phyloP scores from a whole-genome alignment of 2,888 invertebrate species.

The Tetrapedia diversipes region DNA sequence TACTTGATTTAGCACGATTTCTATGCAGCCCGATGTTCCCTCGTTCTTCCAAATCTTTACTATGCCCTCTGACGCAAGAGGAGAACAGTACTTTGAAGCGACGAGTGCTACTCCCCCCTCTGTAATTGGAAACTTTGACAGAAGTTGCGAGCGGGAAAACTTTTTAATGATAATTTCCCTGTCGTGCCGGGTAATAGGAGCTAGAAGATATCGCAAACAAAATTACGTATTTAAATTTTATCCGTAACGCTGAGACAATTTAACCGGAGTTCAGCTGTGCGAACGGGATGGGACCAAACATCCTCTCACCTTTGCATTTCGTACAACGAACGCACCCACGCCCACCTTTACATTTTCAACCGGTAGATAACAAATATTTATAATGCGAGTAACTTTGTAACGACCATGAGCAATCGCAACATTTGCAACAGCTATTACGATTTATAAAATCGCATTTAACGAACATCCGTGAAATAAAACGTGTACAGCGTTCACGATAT shows the following conservation, averaged over 20 bases:
- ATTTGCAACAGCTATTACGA: no score
- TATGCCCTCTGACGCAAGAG: background rate
- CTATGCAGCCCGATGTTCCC: constrained; percentile 3
- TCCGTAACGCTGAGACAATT: background rate
- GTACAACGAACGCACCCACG: no score
- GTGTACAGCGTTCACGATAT: no score
- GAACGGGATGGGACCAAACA: background rate
- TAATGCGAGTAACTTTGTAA: no score
- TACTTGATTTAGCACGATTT: no score
- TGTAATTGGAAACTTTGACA: constrained; percentile 31
- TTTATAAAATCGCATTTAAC: no score
- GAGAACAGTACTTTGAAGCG: constrained; percentile 22
- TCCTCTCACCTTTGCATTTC: background rate
- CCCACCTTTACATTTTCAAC: no score
- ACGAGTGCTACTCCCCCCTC: constrained; percentile 10
- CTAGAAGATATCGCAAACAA: constrained; percentile 7
- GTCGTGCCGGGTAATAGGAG: constrained; percentile 14
- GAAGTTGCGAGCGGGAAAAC: constrained; percentile 25
- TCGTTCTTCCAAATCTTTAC: constrained; percentile 22
- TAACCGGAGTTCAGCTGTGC: no score
- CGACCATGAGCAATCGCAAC: no score
- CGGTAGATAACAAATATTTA: no score
- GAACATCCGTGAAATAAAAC: no score
- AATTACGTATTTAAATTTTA: constrained; percentile 17
- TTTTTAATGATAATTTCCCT: constrained; percentile 32